Evolutionary conservation across 2,113 vertebrate genomes (phyloP), one percentile per base, ranked within the genome.

Genomic region (Cairina moschata): DNA sequence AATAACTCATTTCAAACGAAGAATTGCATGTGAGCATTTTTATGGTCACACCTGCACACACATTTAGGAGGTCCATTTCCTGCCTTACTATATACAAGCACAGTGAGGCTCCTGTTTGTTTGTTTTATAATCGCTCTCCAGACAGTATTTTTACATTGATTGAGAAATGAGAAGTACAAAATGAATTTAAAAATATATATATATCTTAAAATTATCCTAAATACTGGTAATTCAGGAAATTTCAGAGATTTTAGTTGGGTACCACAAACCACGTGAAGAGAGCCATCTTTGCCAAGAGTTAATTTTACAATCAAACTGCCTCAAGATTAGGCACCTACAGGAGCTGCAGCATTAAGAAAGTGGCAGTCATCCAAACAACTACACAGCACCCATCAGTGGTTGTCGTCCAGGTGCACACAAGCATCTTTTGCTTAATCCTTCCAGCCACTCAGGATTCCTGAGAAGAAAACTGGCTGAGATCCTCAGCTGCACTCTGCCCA

Each of bases 31-130:
- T 32, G 16, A 92, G 73, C 52, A 84, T 68, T 90, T 96, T 94
- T 93, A 95, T 76, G 73, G 69, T 65, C 95, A 91, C 88, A 96
- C 88, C 88, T 95, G 86, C 60, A 84, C 34, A 66, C n/a, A 40
- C 48, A 72, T 60, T 52, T 66, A 68, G 91, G 67, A 91, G 40
- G 74, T 84, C 86, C 54, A 82, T 82, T 96, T 96, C 62, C 95
- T 96, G 83, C 69, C 44, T 96, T 54, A 44, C 54, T 87, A 25
- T 87, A 80, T 66, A 86, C 86, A 94, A 88, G 88, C 80, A 82
- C 60, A 79, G 54, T 4, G 58, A 92, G 77, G n/a, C 62, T 93
- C 62, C 74, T 86, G 74, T 71, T 58, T 58, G 20, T 50, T 71
- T 88, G 22, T 12, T 54, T 72, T 46, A 28, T 73, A 73, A 96